Evolutionary conservation across 2,888 invertebrate species (phyloP).

Genomic region (Acanthococcus lagerstroemiae): DNA sequence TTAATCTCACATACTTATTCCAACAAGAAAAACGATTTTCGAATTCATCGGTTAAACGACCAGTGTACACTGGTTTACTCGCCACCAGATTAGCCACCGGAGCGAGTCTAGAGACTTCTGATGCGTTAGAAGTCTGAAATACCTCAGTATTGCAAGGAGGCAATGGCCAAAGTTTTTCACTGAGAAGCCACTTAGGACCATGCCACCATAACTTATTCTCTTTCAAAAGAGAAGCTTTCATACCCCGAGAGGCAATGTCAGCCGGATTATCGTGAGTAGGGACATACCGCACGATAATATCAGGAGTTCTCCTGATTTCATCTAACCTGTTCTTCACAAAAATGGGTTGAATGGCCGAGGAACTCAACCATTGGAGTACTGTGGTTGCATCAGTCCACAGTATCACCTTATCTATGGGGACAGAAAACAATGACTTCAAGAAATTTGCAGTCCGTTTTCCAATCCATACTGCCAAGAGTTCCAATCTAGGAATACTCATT

Average conservation of each 20-base stretch:
- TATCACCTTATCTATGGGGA: not conserved
- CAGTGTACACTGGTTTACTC: not conserved
- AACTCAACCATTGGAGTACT: slow-evolving; percentile 11
- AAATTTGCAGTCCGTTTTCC: not conserved
- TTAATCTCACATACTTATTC: not conserved
- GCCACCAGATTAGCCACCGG: not conserved
- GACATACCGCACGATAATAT: not conserved
- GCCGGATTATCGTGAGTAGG: not conserved
- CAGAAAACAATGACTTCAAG: not conserved
- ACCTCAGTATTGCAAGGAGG: not conserved
- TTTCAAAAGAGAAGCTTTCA: not conserved
- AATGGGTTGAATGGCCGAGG: not conserved
- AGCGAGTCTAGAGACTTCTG: not conserved
- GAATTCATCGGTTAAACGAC: too few relatives aligned
- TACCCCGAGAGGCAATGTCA: not conserved
- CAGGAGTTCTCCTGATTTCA: not conserved
- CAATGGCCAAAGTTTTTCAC: not conserved
- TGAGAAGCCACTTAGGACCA: not conserved
- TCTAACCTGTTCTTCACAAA: slow-evolving; percentile 1
- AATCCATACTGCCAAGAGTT: not conserved
- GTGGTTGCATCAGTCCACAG: slow-evolving; percentile 6
- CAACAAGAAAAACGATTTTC: not conserved
- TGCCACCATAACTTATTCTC: not conserved
- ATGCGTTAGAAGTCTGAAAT: not conserved
- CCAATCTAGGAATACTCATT: slow-evolving; percentile 1